A percentile compares a stretch with the other conserved stretches of the same genome.
Evolutionary conservation across 2,113 vertebrate species (phyloP).

Genomic region (Nesoenas mayeri): DNA sequence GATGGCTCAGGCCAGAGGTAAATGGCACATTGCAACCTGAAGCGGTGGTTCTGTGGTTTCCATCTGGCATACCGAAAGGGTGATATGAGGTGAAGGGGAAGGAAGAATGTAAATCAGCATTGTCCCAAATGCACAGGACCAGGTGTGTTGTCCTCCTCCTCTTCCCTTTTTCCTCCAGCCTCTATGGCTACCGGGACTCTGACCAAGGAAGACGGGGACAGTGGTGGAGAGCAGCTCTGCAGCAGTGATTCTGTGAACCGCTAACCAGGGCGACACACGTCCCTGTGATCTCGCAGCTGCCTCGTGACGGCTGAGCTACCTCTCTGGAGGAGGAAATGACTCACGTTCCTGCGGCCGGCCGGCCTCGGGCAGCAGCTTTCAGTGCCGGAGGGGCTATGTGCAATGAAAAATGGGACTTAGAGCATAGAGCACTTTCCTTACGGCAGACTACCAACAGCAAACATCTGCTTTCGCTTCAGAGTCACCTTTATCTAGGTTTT

Average conservation of each 20-base stretch:
- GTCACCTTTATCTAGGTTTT: neutral
- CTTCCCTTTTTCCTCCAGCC: neutral
- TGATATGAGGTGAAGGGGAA: neutral
- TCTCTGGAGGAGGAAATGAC: conserved; percentile 32
- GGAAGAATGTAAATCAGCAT: neutral
- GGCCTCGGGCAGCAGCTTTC: neutral
- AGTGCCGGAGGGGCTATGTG: neutral
- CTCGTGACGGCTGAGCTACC: conserved; percentile 36
- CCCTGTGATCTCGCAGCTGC: neutral
- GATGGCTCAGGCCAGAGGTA: neutral
- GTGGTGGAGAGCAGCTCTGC: neutral
- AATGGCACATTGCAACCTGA: neutral
- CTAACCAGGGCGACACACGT: neutral
- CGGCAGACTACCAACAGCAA: neutral
- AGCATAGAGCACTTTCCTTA: fast-evolving
- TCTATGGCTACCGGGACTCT: neutral
- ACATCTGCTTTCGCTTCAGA: neutral
- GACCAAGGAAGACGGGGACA: neutral
- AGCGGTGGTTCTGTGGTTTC: neutral
- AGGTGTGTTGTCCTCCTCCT: neutral
- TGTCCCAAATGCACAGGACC: neutral
- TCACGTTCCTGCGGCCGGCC: neutral
- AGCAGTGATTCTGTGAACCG: neutral
- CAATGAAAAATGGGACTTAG: neutral
- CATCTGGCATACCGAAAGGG: neutral